A percentile compares a stretch with the other conserved stretches of the same genome.
These are phyloP conservation scores for Sesamia nonagrioides DNA, from an alignment of 1,140 invertebrate genomes.

Conservation along the genomic window DNA sequence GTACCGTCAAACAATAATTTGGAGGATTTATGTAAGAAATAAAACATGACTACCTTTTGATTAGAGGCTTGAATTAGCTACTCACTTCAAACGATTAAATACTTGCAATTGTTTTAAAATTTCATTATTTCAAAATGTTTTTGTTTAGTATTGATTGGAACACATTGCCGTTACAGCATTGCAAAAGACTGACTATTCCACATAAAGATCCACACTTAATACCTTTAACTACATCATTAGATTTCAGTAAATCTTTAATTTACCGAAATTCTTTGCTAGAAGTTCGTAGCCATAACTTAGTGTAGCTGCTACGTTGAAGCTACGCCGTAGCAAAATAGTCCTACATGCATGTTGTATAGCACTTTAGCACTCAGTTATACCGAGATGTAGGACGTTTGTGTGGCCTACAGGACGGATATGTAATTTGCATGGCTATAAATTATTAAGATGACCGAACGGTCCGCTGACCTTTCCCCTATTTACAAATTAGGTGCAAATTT, in stretches of 20 bases:
- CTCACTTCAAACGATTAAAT: too few species aligned
- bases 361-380: slow-evolving; percentile 14
- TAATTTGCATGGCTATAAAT: slow-evolving; percentile 64
- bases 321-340: slow-evolving; percentile 9
- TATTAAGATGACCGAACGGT: slow-evolving; percentile 60
- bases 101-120: too few species aligned
- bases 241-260: too few species aligned
- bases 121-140: too few species aligned
- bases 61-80: background rate
- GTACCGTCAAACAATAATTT: background rate
- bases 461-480: slow-evolving; percentile 54
- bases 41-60: background rate
- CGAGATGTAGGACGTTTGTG: slow-evolving; percentile 14
- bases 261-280: too few species aligned
- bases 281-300: background rate
- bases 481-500: slow-evolving; percentile 60
- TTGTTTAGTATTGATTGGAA: too few species aligned
- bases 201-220: too few species aligned
- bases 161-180: too few species aligned
- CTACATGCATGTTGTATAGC: slow-evolving; percentile 2
- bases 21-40: background rate
- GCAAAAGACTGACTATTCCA: too few species aligned
- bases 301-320: background rate
- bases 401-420: slow-evolving; percentile 54
- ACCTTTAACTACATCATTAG: too few species aligned